Evolutionary conservation across 2,888 invertebrate species (phyloP).

Genomic region (Epistrophe eligans): DNA sequence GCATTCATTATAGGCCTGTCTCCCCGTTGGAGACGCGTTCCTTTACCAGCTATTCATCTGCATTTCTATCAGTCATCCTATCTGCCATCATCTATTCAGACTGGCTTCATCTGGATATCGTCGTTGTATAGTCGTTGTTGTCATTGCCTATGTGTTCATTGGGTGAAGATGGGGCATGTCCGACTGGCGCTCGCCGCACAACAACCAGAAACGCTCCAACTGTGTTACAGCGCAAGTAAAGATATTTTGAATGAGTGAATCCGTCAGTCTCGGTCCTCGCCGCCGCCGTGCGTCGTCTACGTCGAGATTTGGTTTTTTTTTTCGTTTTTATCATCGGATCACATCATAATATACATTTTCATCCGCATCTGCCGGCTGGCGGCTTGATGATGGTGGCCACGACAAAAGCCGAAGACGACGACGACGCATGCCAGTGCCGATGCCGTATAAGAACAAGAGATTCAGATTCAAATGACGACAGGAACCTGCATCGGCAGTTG

Average conservation of each 20-base stretch:
- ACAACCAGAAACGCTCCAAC: conserved; percentile 53
- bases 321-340: conserved; percentile 66
- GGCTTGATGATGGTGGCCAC: conserved; percentile 36
- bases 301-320: conserved; percentile 48
- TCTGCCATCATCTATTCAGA: conserved; percentile 72
- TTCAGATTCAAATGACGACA: conserved; percentile 69
- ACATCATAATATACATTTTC: conserved; percentile 72
- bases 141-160: conserved; percentile 60
- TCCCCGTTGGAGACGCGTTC: conserved; percentile 55
- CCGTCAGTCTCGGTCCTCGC: conserved; percentile 22
- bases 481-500: conserved; percentile 31
- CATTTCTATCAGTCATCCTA: conserved; percentile 73
- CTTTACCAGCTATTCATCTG: conserved; percentile 68
- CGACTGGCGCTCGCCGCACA: conserved; percentile 14
- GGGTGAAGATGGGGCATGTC: conserved; percentile 39
- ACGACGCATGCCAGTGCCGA: conserved; percentile 4
- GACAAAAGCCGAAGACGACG: conserved; percentile 15
- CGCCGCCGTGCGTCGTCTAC: background rate
- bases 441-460: conserved; percentile 53
- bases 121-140: conserved; percentile 50
- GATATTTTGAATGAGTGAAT: conserved; percentile 31
- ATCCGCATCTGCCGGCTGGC: conserved; percentile 65
- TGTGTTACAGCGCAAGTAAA: conserved; percentile 39
- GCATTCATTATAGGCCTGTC: conserved; percentile 74
- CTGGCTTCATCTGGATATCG: conserved; percentile 66